Evolutionary conservation across 1,140 invertebrate genomes (phyloP).

Genomic region (Lethocerus indicus): DNA sequence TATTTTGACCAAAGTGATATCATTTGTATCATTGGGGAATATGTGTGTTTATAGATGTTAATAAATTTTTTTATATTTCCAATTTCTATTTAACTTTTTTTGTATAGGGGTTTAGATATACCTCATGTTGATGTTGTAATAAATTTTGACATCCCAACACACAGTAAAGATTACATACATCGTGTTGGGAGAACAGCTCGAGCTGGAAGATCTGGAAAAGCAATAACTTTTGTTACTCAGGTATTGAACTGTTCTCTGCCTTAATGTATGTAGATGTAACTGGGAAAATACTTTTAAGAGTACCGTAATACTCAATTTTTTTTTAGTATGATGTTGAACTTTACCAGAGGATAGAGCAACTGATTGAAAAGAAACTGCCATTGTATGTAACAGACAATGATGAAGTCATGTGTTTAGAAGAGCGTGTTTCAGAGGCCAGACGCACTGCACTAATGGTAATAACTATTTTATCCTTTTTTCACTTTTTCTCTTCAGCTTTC

Average conservation of each 20-base stretch:
- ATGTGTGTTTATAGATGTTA: neutral
- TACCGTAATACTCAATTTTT: neutral
- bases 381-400: conserved; percentile 78
- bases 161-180: conserved; percentile 94
- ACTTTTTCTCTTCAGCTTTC: neutral
- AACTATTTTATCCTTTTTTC: conserved; percentile 5
- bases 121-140: conserved; percentile 96
- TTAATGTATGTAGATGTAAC: neutral
- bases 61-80: neutral
- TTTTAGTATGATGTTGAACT: conserved; percentile 88
- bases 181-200: conserved; percentile 91
- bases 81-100: conserved; percentile 13
- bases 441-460: conserved; percentile 39
- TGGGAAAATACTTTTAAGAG: neutral
- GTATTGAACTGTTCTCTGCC: conserved; percentile 21
- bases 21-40: neutral
- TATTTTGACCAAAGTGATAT: neutral
- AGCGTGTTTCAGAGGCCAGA: conserved; percentile 82
- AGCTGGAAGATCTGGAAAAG: conserved; percentile 71
- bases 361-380: conserved; percentile 84
- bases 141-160: conserved; percentile 93
- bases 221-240: conserved; percentile 72
- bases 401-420: conserved; percentile 88
- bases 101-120: conserved; percentile 87
- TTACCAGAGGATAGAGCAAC: conserved; percentile 90